Evolutionary conservation across 1,140 invertebrate species (phyloP).

Genomic region (Stratiolaelaps scimitus): DNA sequence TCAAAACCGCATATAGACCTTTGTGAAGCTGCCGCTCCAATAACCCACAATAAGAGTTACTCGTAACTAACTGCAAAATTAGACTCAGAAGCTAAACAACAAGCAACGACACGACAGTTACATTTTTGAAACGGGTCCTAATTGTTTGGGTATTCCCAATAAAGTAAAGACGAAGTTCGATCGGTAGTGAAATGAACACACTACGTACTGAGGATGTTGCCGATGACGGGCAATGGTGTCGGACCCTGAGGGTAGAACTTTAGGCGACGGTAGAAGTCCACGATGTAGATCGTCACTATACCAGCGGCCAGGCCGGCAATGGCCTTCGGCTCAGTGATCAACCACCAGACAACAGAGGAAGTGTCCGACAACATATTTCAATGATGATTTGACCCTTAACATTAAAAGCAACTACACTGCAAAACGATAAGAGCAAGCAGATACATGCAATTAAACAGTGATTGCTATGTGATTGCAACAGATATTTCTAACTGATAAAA

Average conservation of each 20-base stretch:
- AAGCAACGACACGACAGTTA: neutral
- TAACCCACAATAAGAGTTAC: neutral
- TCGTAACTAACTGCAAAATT: neutral
- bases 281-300: constrained; percentile 8
- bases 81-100: neutral
- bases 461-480: no score
- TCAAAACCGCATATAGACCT: neutral
- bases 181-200: neutral
- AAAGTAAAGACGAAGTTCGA: neutral
- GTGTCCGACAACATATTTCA: no score
- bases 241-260: neutral
- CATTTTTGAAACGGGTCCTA: neutral
- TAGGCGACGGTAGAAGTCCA: neutral
- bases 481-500: no score
- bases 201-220: neutral
- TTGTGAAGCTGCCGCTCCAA: neutral
- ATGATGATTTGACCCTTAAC: no score
- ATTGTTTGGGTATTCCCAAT: neutral
- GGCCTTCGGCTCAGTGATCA: no score
- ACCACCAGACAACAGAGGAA: no score
- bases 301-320: no score
- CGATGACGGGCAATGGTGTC: neutral
- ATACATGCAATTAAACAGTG: no score
- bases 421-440: no score
- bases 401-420: no score